Base-by-base conservation (phyloP, 2,797 vertebrate genomes). In the Syndactyla subalaris region DNA sequence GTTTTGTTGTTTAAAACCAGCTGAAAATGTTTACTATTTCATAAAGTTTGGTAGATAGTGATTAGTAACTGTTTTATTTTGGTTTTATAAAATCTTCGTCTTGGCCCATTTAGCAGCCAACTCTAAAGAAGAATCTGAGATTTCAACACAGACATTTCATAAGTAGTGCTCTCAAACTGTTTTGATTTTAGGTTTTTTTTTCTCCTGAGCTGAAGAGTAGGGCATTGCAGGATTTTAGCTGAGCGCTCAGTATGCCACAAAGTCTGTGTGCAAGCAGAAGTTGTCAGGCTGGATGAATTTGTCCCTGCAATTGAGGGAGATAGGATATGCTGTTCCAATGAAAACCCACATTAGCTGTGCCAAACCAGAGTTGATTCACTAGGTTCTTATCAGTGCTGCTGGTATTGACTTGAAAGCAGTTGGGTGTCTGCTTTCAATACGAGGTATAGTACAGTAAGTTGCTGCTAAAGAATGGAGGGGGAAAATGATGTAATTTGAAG, bases 381-480 rank as follows among this genome's bases (percentile, higher is more conserved):
- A 68, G n/a, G 32, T 89, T 66, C 57, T 74, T 0, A 0, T 79
- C 12, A 92, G 93, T 34, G 15, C 97, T 91, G 26, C 88, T 66
- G 80, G 82, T 70, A n/a, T 8, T 57, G 86, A 91, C 89, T 92
- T 90, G 87, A 90, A 93, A 96, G 82, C 81, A 85, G 83, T 68
- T 92, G 67, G 11, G 7, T 86, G 58, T 81, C 75, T 94, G 77
- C 89, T 90, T 72, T 89, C 21, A 66, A 14, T 48, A 70, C 2
- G 4, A 73, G 38, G 36, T 82, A 34, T 75, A 68, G 78, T 80
- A 86, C 87, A 81, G 29, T 96, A 92, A 95, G 66, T 89, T 89
- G 94, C 92, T 97, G 74, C 92, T 93, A 87, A 96, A 90, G 85
- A 93, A 90, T 36, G 75, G 68, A 97, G 68, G 68, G 95, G 75